Conservation (phyloP, 2,797 vertebrate genomes). For the Nannoperca obscura region DNA sequence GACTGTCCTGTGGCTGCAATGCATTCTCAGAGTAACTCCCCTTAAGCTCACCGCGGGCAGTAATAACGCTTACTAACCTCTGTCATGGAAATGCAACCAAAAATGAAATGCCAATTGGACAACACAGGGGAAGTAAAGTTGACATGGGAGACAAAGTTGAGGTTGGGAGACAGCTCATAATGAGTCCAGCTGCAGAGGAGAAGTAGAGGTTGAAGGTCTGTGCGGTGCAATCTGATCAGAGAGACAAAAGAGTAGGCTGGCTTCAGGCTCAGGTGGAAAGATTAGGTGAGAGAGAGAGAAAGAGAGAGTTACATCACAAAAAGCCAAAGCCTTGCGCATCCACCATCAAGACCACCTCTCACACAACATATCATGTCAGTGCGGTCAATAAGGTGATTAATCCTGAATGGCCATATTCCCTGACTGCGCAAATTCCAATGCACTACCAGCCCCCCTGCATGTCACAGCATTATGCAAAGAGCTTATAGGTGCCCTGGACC, state of each 20-base stretch:
- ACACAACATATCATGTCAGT: conserved; percentile 37
- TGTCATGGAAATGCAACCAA: conserved; percentile 10
- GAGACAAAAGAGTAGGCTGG: conserved; percentile 62
- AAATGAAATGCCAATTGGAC: conserved; percentile 25
- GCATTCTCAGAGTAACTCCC: conserved; percentile 62
- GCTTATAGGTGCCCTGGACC: not conserved
- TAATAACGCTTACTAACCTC: conserved; percentile 21
- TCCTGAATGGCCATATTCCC: conserved; percentile 15
- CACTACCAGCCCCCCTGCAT: conserved; percentile 10
- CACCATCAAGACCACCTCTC: conserved; percentile 42
- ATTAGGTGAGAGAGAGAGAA: conserved; percentile 35
- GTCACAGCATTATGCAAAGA: conserved; percentile 1
- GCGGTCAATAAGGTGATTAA: conserved; percentile 26
- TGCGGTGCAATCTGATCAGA: conserved; percentile 52
- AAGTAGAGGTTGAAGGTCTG: conserved; percentile 22
- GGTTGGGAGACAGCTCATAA: conserved; percentile 18
- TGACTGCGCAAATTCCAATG: conserved; percentile 34
- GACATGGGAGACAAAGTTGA: conserved; percentile 32
- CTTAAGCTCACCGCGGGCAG: conserved; percentile 35
- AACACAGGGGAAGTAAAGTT: conserved; percentile 32
- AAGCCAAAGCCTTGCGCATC: conserved; percentile 42
- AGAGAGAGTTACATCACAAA: conserved; percentile 64
- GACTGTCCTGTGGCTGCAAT: conserved; percentile 68
- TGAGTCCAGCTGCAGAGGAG: conserved; percentile 38
- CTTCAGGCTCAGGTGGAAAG: conserved; percentile 54